Percentiles rank a stretch among this genome's conserved stretches.
Conservation (phyloP, 2,888 invertebrate genomes). For the Sarcophaga caerulescens region DNA sequence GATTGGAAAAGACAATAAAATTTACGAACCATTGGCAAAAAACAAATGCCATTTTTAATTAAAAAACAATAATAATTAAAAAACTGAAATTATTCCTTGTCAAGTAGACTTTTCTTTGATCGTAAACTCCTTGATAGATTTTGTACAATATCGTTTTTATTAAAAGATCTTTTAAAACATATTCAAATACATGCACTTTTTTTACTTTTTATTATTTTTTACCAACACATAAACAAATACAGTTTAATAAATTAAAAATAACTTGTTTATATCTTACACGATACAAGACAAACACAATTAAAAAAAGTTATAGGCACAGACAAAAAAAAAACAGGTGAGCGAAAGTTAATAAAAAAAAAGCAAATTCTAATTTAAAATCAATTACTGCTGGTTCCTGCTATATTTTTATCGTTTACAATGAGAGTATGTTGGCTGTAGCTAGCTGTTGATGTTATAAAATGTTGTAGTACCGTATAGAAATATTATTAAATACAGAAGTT, state of each 20-base stretch:
- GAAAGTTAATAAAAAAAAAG: slow-evolving; percentile 43
- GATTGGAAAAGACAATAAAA: too few relatives aligned
- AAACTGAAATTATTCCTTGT: too few relatives aligned
- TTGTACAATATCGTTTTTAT: slow-evolving; percentile 3
- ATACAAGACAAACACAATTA: slow-evolving; percentile 41
- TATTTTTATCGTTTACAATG: background rate
- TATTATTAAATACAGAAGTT: too few relatives aligned
- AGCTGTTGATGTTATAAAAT: slow-evolving; percentile 7
- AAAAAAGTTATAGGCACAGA: slow-evolving; percentile 6
- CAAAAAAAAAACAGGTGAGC: slow-evolving; percentile 30
- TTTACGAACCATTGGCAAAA: too few relatives aligned
- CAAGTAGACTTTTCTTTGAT: too few relatives aligned
- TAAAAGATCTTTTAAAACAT: background rate
- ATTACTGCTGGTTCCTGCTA: slow-evolving; percentile 43
- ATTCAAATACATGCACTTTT: background rate
- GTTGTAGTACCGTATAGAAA: too few relatives aligned
- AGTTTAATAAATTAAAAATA: background rate
- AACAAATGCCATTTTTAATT: too few relatives aligned
- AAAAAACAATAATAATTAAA: too few relatives aligned
- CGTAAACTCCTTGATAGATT: too few relatives aligned
- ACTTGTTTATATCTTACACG: slow-evolving; percentile 25
- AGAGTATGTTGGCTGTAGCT: slow-evolving; percentile 2
- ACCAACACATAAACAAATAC: background rate
- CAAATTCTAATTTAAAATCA: slow-evolving; percentile 61
- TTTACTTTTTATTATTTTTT: background rate